phyloP scores from a whole-genome alignment of 2,113 vertebrate species.

The Zonotrichia leucophrys region DNA sequence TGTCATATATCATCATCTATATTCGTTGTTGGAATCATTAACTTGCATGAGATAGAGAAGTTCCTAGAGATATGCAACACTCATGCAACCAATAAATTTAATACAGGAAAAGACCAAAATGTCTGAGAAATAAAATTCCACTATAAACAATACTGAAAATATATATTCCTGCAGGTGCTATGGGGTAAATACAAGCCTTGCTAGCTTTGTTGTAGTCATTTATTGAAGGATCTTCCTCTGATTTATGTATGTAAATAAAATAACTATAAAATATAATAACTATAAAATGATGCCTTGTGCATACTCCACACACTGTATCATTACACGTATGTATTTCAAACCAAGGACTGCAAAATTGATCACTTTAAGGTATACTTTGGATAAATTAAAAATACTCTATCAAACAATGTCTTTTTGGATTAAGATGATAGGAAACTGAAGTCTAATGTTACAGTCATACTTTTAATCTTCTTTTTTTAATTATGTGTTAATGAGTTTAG shows the following conservation, averaged over 20 bases:
- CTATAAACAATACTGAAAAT: background rate
- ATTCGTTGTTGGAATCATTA: background rate
- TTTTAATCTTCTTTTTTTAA: constrained; percentile 20
- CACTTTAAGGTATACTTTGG: background rate
- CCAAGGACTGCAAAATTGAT: background rate
- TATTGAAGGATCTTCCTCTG: background rate
- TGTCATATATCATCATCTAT: background rate
- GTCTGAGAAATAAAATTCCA: background rate
- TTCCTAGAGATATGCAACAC: background rate
- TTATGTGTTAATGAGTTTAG: background rate
- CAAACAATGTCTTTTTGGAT: background rate
- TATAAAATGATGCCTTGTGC: background rate
- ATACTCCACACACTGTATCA: background rate
- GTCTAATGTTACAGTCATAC: background rate
- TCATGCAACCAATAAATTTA: background rate
- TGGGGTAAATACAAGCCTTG: background rate
- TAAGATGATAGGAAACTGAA: background rate
- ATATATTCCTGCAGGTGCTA: background rate
- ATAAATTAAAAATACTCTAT: background rate
- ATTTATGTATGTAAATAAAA: background rate
- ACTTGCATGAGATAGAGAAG: background rate
- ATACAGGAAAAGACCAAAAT: background rate
- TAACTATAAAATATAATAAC: background rate
- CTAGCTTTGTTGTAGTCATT: background rate
- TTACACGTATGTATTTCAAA: background rate